Evolutionary conservation across 2,888 invertebrate genomes (phyloP).

Genomic region (Drosophila percnosoma): DNA sequence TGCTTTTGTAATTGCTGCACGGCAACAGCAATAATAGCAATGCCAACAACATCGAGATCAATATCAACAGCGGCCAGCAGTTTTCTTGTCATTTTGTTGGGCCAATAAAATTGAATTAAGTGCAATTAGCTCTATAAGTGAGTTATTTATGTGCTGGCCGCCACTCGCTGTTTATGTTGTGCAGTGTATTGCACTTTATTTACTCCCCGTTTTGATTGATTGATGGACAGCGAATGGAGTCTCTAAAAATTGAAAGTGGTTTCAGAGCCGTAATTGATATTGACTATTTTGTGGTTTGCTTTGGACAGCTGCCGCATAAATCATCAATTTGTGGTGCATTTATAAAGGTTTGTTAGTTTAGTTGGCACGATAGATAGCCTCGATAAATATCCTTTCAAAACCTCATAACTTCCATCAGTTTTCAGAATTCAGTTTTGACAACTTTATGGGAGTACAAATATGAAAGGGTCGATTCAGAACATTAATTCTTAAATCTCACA

Average conservation of each 20-base stretch:
- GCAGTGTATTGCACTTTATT: conserved; percentile 39
- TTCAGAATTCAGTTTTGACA: background rate
- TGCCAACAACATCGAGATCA: conserved; percentile 40
- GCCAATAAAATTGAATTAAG: conserved; percentile 73
- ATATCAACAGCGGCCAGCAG: conserved; percentile 55
- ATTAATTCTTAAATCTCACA: background rate
- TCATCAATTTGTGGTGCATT: conserved; percentile 14
- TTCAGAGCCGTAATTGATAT: conserved; percentile 36
- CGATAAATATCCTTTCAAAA: background rate
- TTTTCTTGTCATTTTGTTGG: conserved; percentile 43
- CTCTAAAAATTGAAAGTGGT: conserved; percentile 54
- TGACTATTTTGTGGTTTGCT: conserved; percentile 18
- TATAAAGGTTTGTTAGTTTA: background rate
- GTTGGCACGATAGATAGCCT: background rate
- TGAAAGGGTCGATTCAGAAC: background rate
- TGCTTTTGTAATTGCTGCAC: conserved; percentile 61
- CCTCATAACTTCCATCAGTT: background rate
- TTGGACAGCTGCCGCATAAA: conserved; percentile 21
- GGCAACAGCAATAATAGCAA: conserved; percentile 37
- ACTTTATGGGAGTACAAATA: background rate
- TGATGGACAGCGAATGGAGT: conserved; percentile 37
- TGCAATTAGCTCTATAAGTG: conserved; percentile 73
- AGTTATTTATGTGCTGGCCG: conserved; percentile 69
- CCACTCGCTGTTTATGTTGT: conserved; percentile 49
- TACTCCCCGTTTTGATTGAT: conserved; percentile 61